These are phyloP conservation scores for Xylophagus ater DNA, from an alignment of 2,888 invertebrate species.

Conservation along the genomic window DNA sequence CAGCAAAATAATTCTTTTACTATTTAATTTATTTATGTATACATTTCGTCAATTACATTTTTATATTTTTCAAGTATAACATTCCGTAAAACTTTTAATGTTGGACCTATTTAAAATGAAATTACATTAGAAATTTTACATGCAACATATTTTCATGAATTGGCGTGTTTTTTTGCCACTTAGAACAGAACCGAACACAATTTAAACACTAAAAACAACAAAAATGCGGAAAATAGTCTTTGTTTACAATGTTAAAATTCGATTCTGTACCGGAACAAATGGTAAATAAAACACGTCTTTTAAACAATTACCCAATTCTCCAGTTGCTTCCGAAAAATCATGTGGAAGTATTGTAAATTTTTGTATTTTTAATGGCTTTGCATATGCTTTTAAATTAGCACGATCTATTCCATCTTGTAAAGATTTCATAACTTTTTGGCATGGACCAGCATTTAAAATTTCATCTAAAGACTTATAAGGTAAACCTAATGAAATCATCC, in stretches of 20 bases:
- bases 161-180: no score
- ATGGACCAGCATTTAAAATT: conserved; percentile 45
- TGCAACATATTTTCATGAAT: conserved; percentile 14
- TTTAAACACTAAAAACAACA: no score
- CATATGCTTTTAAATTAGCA: conserved; percentile 61
- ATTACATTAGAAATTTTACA: conserved; percentile 7
- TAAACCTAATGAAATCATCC: conserved; percentile 52
- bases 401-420: conserved; percentile 60
- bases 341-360: conserved; percentile 65
- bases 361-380: conserved; percentile 71
- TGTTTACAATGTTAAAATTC: no score
- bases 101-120: conserved; percentile 53
- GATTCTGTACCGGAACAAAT: no score
- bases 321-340: conserved; percentile 72
- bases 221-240: conserved; percentile 26
- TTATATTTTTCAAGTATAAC: conserved; percentile 61
- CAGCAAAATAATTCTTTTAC: no score
- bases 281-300: not conserved
- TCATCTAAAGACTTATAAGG: conserved; percentile 55
- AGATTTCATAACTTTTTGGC: conserved; percentile 48
- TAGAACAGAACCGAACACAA: no score
- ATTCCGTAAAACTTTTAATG: conserved; percentile 66
- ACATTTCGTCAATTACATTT: conserved; percentile 64
- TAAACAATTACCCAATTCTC: conserved; percentile 50
- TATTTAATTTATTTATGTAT: no score